Evolutionary conservation across 2,888 invertebrate genomes (phyloP), one percentile per base, ranked within the genome.

Genomic region (Leptothorax acervorum): DNA sequence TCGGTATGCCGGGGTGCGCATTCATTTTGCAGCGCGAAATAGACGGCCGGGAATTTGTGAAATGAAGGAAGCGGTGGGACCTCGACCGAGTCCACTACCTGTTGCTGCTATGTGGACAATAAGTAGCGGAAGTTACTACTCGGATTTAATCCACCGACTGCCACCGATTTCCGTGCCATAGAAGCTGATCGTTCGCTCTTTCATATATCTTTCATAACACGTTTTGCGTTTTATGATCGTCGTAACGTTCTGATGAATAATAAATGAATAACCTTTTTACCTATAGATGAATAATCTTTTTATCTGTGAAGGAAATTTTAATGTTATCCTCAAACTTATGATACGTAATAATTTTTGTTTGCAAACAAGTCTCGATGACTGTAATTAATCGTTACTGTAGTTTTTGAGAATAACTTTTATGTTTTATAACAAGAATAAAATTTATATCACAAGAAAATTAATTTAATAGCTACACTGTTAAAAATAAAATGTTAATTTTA

Each of bases 51-150:
- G 83, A 82, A 82, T 85, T 82, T 83, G 89, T 68, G 78, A 89
- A 87, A 89, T 82, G 88, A 90, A 90, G 90, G 87, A 88, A 86
- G 75, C 82, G 45, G 78, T 71, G 78, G 70, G 66, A 42, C 28
- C 71, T 60, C 65, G 48, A 73, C 85, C 70, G 73, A 74, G 84
- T 84, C 88, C 87, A 86, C 90, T 90, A 90, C 89, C 89, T 90
- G 89, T 90, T 90, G 89, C 89, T 90, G 87, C 84, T 75, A 55
- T 85, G 90, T 87, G 90, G 88, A 90, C 87, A 87, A 87, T 90
- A 90, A 85, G 85, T 90, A 85, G 83, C 86, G 82, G 71, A 60
- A 85, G 79, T 83, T 74, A 70, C 70, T 48, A 71, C 57, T 76
- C 76, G 83, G 84, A 84, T 89, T 86, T 87, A 83, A 84, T 84